Conservation (phyloP, 2,797 vertebrate genomes). For the Onychomys leucogaster region DNA sequence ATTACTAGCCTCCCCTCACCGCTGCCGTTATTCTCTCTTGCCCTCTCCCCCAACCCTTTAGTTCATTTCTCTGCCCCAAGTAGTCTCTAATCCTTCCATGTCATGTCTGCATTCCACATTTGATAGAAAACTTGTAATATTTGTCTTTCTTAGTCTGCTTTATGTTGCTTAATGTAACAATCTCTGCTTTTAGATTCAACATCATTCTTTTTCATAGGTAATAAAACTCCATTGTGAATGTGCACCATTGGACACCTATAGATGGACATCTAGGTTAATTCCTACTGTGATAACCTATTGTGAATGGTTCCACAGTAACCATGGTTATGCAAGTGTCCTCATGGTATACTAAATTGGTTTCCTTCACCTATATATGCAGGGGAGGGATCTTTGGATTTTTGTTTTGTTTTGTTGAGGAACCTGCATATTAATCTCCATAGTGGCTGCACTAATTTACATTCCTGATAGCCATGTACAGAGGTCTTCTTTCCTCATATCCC, state of each 20-base stretch:
- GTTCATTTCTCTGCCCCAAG: not conserved
- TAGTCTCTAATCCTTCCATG: not conserved
- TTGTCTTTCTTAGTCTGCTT: not conserved
- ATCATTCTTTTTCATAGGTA: not conserved
- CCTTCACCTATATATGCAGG: not conserved
- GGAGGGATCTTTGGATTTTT: not conserved
- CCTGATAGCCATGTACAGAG: not conserved
- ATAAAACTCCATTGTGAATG: not conserved
- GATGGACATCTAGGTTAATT: not conserved
- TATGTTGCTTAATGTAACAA: not conserved
- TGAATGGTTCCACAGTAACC: not conserved
- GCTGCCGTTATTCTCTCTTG: not conserved
- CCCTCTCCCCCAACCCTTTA: no score
- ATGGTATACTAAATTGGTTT: not conserved
- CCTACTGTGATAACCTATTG: not conserved
- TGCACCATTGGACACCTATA: no score
- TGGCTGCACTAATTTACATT: not conserved
- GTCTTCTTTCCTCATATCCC: not conserved
- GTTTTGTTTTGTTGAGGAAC: not conserved
- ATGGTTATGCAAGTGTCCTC: not conserved
- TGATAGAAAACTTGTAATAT: no score
- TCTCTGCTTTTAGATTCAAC: not conserved
- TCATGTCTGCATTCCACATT: not conserved
- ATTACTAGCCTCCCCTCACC: not conserved
- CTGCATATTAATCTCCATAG: not conserved